Evolutionary conservation across 1,140 invertebrate genomes (phyloP).

Genomic region (Heliconius hermathena): DNA sequence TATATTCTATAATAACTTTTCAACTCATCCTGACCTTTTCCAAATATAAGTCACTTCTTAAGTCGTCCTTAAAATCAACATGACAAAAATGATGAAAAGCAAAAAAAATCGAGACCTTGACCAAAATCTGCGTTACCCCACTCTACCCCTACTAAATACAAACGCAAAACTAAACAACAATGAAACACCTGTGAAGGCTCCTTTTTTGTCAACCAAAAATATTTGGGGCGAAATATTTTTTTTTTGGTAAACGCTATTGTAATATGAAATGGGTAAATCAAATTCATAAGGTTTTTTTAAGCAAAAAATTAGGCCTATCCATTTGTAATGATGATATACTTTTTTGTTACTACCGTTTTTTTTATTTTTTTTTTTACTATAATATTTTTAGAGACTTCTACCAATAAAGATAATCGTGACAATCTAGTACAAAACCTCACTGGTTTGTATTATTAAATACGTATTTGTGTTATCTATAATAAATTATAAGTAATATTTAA

Average conservation of each 20-base stretch:
- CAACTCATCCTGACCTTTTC: no score
- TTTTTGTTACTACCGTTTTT: not conserved
- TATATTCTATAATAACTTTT: no score
- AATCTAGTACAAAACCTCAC: not conserved
- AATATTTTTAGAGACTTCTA: not conserved
- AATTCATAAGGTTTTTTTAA: conserved; percentile 18
- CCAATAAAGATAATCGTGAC: not conserved
- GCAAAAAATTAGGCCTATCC: conserved; percentile 4
- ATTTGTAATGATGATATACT: not conserved
- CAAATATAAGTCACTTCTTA: no score
- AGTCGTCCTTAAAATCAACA: not conserved
- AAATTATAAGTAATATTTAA: no score
- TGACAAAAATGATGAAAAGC: not conserved
- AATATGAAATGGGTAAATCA: conserved; percentile 27
- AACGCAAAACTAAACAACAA: conserved; percentile 40
- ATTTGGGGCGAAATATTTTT: conserved; percentile 39
- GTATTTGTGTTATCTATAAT: no score
- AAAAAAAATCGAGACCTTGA: conserved; percentile 24
- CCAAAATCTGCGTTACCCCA: conserved; percentile 45
- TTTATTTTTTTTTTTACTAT: not conserved
- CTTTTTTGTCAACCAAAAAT: conserved; percentile 46
- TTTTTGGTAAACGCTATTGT: conserved; percentile 26
- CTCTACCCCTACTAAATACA: conserved; percentile 42
- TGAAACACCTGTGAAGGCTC: conserved; percentile 36
- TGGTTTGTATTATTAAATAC: no score